Base-by-base conservation (phyloP, 2,888 invertebrate species). In the Nycteola revayana region DNA sequence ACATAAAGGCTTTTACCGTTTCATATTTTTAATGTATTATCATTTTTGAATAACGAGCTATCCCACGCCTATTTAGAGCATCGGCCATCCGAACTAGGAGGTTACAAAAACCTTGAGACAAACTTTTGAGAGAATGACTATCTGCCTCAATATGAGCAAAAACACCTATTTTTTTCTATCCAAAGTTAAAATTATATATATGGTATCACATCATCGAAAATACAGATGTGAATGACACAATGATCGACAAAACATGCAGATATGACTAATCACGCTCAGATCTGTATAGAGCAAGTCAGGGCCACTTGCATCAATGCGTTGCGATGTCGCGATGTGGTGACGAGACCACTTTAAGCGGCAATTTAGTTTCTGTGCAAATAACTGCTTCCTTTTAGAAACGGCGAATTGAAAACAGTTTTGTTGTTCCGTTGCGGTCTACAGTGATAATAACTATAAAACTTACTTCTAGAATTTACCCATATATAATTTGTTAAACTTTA, bases 281-380 rank as follows among this genome's bases (percentile, higher is more conserved):
- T 66, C 59, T 57, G 53, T 54, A 55, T 53, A 54, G 57, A 57
- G 47, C 49, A 52, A 62, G 54, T 59, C 69, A 62, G 60, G 69
- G 66, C 57, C 67, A 63, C 55, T 66, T 61, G 52, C 63, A 70
- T 31, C 50, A 10, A 40, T 70, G 14, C 2, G 14, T 3, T 14
- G 14, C 2, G 14, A 14, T 14, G 14, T 5, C 14, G 5, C 58
- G 61, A 65, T 51, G 57, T 37, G 56, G 52, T 63, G 64, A 61
- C 58, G 68, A 63, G 62, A 56, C 47, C 58, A 56, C 52, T 56
- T 49, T 47, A 65, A 65, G 53, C 47, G 55, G 55, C 72, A 73
- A 77, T 79, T 79, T 69, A 74, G 69, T 62, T 53, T 43, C 51
- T 57, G 57, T 54, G 63, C 70, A 75, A 80, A 76, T 61, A 59